Base-by-base conservation (phyloP, 2,888 invertebrate species). In the Phengaris alcon region DNA sequence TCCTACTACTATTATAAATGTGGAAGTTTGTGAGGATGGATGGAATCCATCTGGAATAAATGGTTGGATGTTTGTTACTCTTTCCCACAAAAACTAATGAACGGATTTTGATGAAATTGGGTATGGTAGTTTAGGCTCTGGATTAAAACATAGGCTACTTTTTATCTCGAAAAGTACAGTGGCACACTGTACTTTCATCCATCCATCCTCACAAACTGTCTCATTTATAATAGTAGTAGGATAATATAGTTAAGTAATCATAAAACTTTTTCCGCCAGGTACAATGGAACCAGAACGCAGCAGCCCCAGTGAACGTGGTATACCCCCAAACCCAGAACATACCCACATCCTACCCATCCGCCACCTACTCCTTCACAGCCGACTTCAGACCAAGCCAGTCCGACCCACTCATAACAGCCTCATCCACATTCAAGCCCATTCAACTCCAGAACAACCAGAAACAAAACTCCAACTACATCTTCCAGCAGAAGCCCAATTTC, bases 351-450 rank as follows among this genome's bases (percentile, higher is more conserved):
- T 96, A 96, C 83, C 94, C 95, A 0, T 95, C 96, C 68, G 95
- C 97, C 52, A 97, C 97, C 0, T 97, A 97, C 83, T 97, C 97
- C 69, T 97, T 97, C 87, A 97, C 97, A 3, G 97, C 97, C 0
- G 97, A 97, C 87, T 96, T 97, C 86, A 90, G 97, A 57, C 91
- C 96, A 0, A 95, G 95, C 0, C 91, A 95, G 81, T 94, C 95
- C 9, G 93, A 94, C 35, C 94, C 95, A 0, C 84, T 95, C 13
- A 91, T 95, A 68, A 93, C 94, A 0, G 93, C 94, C 2, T 86
- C 91, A 0, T 93, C 93, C 0, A 93, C 94, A 10, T 95, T 95
- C 82, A 94, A 95, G 82, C 94, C 95, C 0, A 84, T 95, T 0
- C 88, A 94, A 15, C 86, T 94, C 69, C 88, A 94, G 76, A 91